Percentiles rank a stretch among this genome's conserved stretches.
phyloP scores from a whole-genome alignment of 1,140 invertebrate genomes.

The Drosophila serrata region DNA sequence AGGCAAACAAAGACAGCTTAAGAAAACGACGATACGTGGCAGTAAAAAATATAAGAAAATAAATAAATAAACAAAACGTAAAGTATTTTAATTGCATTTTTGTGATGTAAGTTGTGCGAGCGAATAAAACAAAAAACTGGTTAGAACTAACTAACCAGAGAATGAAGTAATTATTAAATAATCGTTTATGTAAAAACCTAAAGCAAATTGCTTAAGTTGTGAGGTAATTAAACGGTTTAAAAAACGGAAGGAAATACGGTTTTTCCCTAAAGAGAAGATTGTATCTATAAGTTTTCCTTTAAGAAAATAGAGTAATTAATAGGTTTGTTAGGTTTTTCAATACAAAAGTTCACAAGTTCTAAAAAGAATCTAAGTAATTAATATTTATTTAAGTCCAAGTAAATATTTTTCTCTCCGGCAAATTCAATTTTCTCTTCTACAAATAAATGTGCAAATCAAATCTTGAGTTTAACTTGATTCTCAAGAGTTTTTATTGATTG shows the following conservation, averaged over 20 bases:
- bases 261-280: neutral
- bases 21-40: constrained; percentile 16
- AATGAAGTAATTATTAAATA: constrained; percentile 25
- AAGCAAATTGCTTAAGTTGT: neutral
- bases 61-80: constrained; percentile 14
- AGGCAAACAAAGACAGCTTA: constrained; percentile 37
- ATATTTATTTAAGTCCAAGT: neutral
- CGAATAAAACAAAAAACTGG: constrained; percentile 7
- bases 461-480: neutral
- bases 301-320: neutral
- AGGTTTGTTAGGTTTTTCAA: too few species aligned
- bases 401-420: neutral
- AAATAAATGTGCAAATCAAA: constrained; percentile 1
- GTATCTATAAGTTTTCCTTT: neutral
- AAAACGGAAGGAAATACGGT: constrained; percentile 2
- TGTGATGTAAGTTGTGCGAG: constrained; percentile 66
- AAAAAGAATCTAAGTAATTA: too few species aligned
- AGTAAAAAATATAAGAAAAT: constrained; percentile 1
- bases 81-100: constrained; percentile 63
- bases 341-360: too few species aligned
- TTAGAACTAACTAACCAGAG: constrained; percentile 10
- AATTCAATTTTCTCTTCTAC: neutral
- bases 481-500: constrained; percentile 12
- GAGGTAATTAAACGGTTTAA: constrained; percentile 6
- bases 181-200: constrained; percentile 23